Percentiles rank a stretch among this genome's conserved stretches.
phyloP scores from a whole-genome alignment of 1,140 invertebrate genomes.

The Pygmarrhopalites habei region DNA sequence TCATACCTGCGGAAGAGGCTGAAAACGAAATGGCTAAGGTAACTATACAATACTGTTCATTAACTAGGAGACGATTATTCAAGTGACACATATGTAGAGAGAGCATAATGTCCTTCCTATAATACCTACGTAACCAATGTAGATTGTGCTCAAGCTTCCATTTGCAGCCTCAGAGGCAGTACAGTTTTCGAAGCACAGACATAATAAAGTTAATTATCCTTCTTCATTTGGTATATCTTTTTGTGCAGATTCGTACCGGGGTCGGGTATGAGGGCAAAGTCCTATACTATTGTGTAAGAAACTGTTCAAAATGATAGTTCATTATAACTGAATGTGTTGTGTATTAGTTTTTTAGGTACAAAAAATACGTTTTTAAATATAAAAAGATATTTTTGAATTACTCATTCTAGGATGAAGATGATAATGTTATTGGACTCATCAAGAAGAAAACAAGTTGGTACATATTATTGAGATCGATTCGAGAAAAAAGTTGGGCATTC shows the following conservation, averaged over 20 bases:
- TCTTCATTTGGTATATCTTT: neutral
- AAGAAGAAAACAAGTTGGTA: conserved; percentile 52
- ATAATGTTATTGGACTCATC: conserved; percentile 46
- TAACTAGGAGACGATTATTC: neutral
- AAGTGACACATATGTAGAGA: too few species aligned
- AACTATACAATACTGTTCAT: conserved; percentile 12
- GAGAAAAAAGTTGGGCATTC: conserved; percentile 44
- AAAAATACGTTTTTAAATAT: too few species aligned
- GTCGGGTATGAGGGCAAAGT: conserved; percentile 48
- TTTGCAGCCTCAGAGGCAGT: too few species aligned
- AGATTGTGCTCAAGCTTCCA: too few species aligned
- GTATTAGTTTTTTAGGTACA: too few species aligned
- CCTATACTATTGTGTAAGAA: too few species aligned
- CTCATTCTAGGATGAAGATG: conserved; percentile 45
- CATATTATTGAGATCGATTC: conserved; percentile 46
- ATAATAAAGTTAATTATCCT: neutral
- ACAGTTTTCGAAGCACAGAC: too few species aligned
- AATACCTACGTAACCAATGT: too few species aligned
- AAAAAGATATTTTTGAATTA: too few species aligned
- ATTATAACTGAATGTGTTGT: too few species aligned
- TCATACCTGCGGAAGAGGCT: conserved; percentile 31
- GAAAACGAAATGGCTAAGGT: conserved; percentile 39
- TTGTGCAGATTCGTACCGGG: conserved; percentile 43
- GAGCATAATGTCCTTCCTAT: too few species aligned
- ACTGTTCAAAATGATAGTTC: too few species aligned